Evolutionary conservation across 2,797 vertebrate genomes (phyloP).

Genomic region (Clarias laeviceps): DNA sequence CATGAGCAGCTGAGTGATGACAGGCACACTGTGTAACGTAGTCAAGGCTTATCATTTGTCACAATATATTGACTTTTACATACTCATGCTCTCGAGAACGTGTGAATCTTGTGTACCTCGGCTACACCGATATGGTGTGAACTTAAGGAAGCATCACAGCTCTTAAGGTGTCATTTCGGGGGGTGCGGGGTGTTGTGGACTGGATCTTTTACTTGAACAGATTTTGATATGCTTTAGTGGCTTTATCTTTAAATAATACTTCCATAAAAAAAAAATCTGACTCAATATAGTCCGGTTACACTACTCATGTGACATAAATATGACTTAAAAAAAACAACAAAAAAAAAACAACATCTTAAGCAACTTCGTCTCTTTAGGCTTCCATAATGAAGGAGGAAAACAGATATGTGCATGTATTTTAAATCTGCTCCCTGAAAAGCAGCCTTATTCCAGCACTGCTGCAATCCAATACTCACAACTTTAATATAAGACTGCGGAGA

Average conservation of each 20-base stretch:
- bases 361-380: neutral
- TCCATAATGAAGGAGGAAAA: neutral
- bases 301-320: neutral
- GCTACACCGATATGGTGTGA: neutral
- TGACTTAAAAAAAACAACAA: too few relatives aligned
- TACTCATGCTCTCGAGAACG: neutral
- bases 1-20: neutral
- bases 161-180: neutral
- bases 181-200: neutral
- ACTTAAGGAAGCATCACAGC: neutral
- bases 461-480: conserved; percentile 9
- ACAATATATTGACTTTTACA: neutral
- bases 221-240: neutral
- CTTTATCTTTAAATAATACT: neutral
- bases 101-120: too few relatives aligned
- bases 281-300: neutral
- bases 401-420: neutral
- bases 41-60: neutral
- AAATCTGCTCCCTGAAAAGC: conserved; percentile 6
- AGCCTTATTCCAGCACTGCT: neutral
- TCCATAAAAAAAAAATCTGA: neutral
- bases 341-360: neutral
- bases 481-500: neutral
- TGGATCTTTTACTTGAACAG: neutral
- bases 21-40: neutral